Conservation (phyloP, 2,888 invertebrate species). For the Stenotaenia linearis region DNA sequence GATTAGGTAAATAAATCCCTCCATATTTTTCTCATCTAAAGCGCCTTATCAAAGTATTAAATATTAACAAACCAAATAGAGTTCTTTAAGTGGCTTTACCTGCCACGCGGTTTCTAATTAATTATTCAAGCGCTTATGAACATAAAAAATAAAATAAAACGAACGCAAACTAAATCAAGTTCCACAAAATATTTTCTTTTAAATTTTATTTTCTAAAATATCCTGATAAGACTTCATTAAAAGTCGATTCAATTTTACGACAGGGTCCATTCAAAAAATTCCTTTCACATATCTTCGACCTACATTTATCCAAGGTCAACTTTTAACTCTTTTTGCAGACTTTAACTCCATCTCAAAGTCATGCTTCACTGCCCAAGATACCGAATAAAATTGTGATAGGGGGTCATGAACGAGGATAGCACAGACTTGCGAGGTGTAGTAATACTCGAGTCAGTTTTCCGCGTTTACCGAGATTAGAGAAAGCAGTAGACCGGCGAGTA, state of each 20-base stretch:
- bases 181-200: not conserved
- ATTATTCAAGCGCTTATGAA: not conserved
- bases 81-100: not conserved
- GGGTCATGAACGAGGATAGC: not conserved
- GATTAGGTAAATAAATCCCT: not conserved
- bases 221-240: not conserved
- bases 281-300: not conserved
- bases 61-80: not conserved
- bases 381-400: not conserved
- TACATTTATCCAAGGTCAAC: not conserved
- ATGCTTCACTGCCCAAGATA: not conserved
- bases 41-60: not conserved
- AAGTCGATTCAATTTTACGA: not conserved
- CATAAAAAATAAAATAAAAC: not conserved
- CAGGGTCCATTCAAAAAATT: not conserved
- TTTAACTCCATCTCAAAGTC: not conserved
- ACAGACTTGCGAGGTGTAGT: not conserved
- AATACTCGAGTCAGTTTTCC: not conserved
- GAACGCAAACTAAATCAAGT: not conserved
- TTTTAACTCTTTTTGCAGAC: not conserved
- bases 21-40: not conserved
- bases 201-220: not conserved
- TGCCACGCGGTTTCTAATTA: not conserved
- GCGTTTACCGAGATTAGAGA: not conserved
- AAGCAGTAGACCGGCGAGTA: not conserved